Evolutionary conservation across 2,888 invertebrate species (phyloP), one percentile per base, ranked within the genome.

Genomic region (Phania funesta): DNA sequence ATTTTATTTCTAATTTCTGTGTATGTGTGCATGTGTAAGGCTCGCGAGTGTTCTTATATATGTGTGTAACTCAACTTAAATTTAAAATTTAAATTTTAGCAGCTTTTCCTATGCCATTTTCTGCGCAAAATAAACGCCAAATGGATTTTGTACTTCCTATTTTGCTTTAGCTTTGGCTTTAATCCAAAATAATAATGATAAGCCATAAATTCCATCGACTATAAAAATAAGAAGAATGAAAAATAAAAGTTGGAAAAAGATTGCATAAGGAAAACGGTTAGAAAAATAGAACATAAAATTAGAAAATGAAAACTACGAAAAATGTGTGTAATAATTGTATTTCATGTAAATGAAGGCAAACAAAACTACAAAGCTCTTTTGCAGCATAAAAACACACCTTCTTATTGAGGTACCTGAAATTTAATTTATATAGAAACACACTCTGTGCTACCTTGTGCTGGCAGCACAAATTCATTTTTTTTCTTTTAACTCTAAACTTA

Each of bases 131-230:
- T 54, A 62, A 73, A 74, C 68, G 78, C 78, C 74, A 78, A 78
- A 78, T 83, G 78, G 48, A 62, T 81, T 81, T 74, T 76, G 13
- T 56, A 58, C 77, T 80, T 77, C 78, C 83, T 78, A 70, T 81
- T 64, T 83, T 67, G 46, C 71, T 52, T 78, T 41, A 54, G 46
- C 68, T 50, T 74, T 83, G 83, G 82, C 85, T 82, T 60, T 58
- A 78, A 65, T 84, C 83, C 84, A 84, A 80, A 67, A 74, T 71
- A 80, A 83, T 84, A 84, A 71, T 84, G 80, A 77, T 80, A 83
- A 83, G 83, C 80, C 80, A 85, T 84, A 84, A 84, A 84, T 84
- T 84, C 38, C 64, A 50, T 65, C 64, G 78, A 78, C 68, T 82
- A 54, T 38, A 26, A 54, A 35, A 74, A 18, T 32, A 70, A 35